Base-by-base conservation (phyloP, 1,140 invertebrate genomes). In the Camponotus vicinus region DNA sequence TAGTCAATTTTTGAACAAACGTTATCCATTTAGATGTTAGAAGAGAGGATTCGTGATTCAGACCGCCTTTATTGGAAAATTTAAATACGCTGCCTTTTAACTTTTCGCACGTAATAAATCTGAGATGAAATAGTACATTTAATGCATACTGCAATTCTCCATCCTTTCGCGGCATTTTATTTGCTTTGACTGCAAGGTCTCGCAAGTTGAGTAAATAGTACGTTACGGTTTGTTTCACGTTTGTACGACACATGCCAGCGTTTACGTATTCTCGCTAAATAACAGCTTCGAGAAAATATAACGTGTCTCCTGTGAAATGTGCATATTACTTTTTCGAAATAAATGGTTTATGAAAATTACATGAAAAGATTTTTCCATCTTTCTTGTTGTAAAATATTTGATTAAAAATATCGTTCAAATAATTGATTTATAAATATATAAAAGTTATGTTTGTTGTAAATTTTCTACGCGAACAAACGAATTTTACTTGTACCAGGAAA, bases 191-290 rank as follows among this genome's bases (percentile, higher is more conserved):
- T 67, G 63, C 61, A 52, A 79, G 63, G 63, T 67, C 63, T 79
- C 42, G n/a, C 61, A 63, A 79, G 76, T 67, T 79, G 63, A 7
- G 45, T 79, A 69, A 79, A 79, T 55, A 79, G 77, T 64, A 69
- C 45, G 55, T 79, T 66, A 66, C 37, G 76, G 18, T 37, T 79
- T 79, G 45, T 79, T 79, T 79, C 63, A 57, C 8, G 49, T 79
- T 79, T 79, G 67, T 40, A 27, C 34, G 34, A 55, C 6, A 70
- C 42, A 49, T 45, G 13, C 34, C 1, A 49, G 13, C 32, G n/a
- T 78, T 67, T 37, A n/a, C 63, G 2, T 1, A 5, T 5, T 3
- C 45, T 57, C 2, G 34, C 45, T 79, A 52, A 69, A 55, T 77
- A 77, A 77, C 15, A 63, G 66, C 34, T 40, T 27, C 13, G 18